Conservation (phyloP, 2,113 vertebrate species). For the Strigops habroptila region DNA sequence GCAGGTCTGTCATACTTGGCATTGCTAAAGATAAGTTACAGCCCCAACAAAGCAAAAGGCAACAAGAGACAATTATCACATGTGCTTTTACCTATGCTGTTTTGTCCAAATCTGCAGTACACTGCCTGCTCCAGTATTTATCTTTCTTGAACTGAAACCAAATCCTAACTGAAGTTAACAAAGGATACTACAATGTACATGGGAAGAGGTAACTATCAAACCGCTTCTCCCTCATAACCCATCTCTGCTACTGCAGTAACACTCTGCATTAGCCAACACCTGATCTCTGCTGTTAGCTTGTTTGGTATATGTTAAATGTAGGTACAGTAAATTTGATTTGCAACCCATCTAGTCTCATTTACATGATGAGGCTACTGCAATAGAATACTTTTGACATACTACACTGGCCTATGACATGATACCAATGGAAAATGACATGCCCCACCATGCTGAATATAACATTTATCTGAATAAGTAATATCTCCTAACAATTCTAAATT, state of each 20-base stretch:
- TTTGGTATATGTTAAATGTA: conserved; percentile 5
- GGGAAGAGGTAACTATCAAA: neutral
- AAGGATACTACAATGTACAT: neutral
- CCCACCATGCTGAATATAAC: conserved; percentile 4
- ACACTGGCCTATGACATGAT: conserved; percentile 34
- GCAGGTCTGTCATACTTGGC: neutral
- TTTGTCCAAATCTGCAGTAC: neutral
- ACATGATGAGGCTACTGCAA: neutral
- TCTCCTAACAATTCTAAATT: neutral
- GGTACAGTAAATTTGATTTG: conserved; percentile 39
- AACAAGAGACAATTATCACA: neutral
- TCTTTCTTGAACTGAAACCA: neutral
- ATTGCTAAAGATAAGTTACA: neutral
- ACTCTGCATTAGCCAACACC: neutral
- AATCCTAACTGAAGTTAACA: neutral
- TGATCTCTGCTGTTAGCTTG: neutral
- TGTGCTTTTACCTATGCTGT: neutral
- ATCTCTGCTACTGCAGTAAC: neutral
- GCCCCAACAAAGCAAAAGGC: neutral
- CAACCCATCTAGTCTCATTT: neutral
- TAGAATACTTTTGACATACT: conserved; percentile 47
- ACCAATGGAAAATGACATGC: conserved; percentile 40
- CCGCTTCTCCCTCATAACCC: neutral
- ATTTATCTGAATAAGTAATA: neutral
- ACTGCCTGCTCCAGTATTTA: neutral